phyloP scores from a whole-genome alignment of 2,797 vertebrate genomes.

The Zalophus californianus region DNA sequence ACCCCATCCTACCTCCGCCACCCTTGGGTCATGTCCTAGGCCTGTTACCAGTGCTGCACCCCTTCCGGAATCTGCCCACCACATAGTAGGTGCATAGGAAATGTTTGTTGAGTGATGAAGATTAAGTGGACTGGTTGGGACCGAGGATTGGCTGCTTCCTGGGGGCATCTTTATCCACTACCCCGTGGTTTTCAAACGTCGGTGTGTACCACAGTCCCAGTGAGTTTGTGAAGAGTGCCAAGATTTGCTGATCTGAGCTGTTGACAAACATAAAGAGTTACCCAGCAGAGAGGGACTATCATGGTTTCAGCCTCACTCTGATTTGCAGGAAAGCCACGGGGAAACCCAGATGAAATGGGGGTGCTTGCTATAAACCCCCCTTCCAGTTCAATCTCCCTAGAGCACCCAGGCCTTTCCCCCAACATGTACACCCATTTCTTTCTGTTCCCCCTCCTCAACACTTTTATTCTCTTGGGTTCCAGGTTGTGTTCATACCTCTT shows the following conservation, averaged over 20 bases:
- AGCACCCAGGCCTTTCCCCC: not conserved
- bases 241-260: not conserved
- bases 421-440: not conserved
- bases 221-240: not conserved
- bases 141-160: not conserved
- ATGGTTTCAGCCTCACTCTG: not conserved
- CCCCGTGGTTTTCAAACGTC: not conserved
- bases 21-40: too few relatives aligned
- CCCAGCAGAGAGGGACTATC: not conserved
- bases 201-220: not conserved
- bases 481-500: not conserved
- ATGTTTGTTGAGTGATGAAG: not conserved
- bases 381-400: not conserved
- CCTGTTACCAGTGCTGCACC: too few relatives aligned
- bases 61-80: too few relatives aligned
- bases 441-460: not conserved
- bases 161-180: not conserved
- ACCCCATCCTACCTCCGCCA: too few relatives aligned
- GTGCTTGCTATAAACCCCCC: not conserved
- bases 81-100: not conserved
- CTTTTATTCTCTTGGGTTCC: not conserved
- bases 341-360: not conserved
- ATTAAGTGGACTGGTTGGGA: not conserved
- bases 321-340: not conserved
- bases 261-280: not conserved